phyloP scores from a whole-genome alignment of 2,888 invertebrate genomes.

The Tetragnatha montana region DNA sequence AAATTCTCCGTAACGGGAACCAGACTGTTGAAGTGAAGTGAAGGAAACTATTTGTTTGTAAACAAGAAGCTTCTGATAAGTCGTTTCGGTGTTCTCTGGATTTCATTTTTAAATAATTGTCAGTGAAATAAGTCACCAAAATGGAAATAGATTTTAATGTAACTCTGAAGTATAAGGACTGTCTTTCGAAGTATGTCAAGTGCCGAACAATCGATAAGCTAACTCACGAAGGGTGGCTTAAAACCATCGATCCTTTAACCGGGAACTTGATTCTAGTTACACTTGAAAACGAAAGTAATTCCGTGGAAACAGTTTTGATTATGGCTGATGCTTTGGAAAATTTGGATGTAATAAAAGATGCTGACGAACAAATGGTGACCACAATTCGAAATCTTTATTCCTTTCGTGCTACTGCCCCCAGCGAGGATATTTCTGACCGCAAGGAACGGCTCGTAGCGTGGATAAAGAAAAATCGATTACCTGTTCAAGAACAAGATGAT shows the following conservation, averaged over 20 bases:
- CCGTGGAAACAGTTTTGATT: not conserved
- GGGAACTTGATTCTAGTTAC: constrained; percentile 24
- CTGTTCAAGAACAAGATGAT: constrained; percentile 7
- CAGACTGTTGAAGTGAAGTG: no score
- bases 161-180: constrained; percentile 13
- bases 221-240: constrained; percentile 34
- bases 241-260: constrained; percentile 38
- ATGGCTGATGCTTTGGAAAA: constrained; percentile 7
- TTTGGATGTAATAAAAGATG: constrained; percentile 10
- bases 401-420: not conserved
- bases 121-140: not conserved
- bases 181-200: constrained; percentile 29
- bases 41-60: no score
- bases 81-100: no score
- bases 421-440: not conserved
- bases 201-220: constrained; percentile 17
- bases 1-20: no score
- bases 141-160: constrained; percentile 32
- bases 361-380: not conserved
- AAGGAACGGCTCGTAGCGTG: constrained; percentile 24
- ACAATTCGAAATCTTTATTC: not conserved
- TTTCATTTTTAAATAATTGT: not conserved
- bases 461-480: constrained; percentile 29
- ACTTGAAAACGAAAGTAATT: not conserved
- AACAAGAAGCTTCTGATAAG: no score